Percentiles rank a stretch among this genome's conserved stretches.
These are phyloP conservation scores for Protomyctophum bolini DNA, from an alignment of 2,113 vertebrate species.

Conservation along the genomic window DNA sequence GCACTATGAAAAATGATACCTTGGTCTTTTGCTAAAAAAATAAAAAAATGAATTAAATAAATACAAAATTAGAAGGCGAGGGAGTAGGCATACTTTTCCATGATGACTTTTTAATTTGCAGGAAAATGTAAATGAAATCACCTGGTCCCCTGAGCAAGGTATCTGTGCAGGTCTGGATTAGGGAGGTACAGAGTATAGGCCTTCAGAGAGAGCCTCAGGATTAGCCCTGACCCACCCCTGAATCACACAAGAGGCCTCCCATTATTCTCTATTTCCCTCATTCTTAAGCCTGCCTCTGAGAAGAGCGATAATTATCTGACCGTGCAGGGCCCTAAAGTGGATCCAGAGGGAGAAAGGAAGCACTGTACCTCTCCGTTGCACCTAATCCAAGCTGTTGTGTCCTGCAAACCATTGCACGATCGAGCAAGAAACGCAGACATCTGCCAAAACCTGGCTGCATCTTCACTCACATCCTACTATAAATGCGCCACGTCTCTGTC, in stretches of 20 bases:
- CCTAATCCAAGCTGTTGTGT: constrained; percentile 39
- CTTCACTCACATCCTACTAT: constrained; percentile 43
- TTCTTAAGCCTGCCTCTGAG: constrained; percentile 25
- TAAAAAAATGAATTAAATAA: not conserved
- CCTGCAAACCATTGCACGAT: constrained; percentile 36
- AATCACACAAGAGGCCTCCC: constrained; percentile 48
- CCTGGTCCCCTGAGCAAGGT: constrained; percentile 19
- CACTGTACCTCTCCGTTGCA: constrained; percentile 12
- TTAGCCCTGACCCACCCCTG: constrained; percentile 37
- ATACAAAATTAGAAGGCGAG: not conserved
- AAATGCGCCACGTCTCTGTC: no score
- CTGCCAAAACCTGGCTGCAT: constrained; percentile 49
- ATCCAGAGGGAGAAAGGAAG: constrained; percentile 51
- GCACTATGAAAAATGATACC: not conserved
- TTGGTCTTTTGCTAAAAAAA: not conserved
- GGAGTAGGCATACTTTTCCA: constrained; percentile 21
- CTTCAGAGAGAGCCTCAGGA: constrained; percentile 40
- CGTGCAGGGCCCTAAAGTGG: constrained; percentile 40
- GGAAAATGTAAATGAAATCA: constrained; percentile 51
- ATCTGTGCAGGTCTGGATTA: constrained; percentile 40
- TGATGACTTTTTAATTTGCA: constrained; percentile 36
- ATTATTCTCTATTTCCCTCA: constrained; percentile 46
- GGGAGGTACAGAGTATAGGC: constrained; percentile 11
- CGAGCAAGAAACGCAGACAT: constrained; percentile 62
- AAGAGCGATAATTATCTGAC: constrained; percentile 50